Evolutionary conservation across 2,888 invertebrate species (phyloP), one percentile per base, ranked within the genome.

Genomic region (Hermaeophaga mercurialis): DNA sequence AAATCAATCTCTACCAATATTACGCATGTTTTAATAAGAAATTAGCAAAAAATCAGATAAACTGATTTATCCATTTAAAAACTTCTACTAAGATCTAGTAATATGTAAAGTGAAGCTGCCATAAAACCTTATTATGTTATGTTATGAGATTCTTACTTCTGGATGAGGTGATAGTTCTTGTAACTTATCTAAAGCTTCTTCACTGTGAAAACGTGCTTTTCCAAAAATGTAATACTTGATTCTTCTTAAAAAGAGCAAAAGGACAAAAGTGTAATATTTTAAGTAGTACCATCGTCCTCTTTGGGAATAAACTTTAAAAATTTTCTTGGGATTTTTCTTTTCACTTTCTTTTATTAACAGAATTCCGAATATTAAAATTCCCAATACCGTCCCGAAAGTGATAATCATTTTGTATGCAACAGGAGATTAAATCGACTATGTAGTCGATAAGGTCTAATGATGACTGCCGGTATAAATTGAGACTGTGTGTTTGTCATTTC

Each of bases 201-300:
- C 75, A 26, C 62, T 58, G 28, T 58, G 43, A 31, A 66, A 18
- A 6, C 49, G 12, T n/a, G 50, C 28, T 74, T 79, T 11, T 68
- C 73, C 18, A 70, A 62, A 50, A 5, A 78, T 63, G 61, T 75
- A 78, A 22, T 62, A 63, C 60, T 80, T 79, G 62, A 84, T 80
- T 79, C 83, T 82, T 70, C 85, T 77, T 56, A 81, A 74, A 66
- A 79, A 80, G 63, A 85, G 79, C 3, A 87, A 54, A 8, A 78
- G 63, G 3, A 80, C 78, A 63, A 87, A 85, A 9, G 80, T 28
- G 0, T 72, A 73, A 75, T 85, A 86, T 74, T 88, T 88, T 22
- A 86, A 46, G 58, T 80, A 80, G 71, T 83, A 87, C 83, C 84
- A 87, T 74, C 82, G 84, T 17, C 86, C 86, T 0, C 82, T 82